Percentiles rank a stretch among this genome's conserved stretches.
phyloP scores from a whole-genome alignment of 2,797 vertebrate genomes.

The Danio albolineatus region DNA sequence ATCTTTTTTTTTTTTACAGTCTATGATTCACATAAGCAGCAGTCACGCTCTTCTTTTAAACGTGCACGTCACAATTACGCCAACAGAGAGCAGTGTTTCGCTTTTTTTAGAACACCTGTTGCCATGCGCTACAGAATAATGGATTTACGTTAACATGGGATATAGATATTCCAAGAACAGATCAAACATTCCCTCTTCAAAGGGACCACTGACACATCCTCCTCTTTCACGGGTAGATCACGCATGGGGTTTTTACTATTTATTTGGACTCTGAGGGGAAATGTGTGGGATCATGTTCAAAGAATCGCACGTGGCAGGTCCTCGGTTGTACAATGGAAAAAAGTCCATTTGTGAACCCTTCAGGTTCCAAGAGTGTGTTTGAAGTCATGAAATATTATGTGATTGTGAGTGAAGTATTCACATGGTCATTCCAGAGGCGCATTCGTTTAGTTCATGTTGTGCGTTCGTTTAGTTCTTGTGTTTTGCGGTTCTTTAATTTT shows the following conservation, averaged over 20 bases:
- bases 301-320: background rate
- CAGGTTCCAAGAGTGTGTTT: constrained; percentile 28
- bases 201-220: background rate
- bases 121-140: constrained; percentile 3
- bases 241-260: background rate
- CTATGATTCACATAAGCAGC: background rate
- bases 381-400: constrained; percentile 1
- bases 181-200: constrained; percentile 43
- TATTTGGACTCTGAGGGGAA: background rate
- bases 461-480: background rate
- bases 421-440: background rate
- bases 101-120: constrained; percentile 29
- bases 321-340: background rate
- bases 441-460: background rate
- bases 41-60: background rate
- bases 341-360: constrained; percentile 36
- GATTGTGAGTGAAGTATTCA: background rate
- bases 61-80: background rate
- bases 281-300: constrained; percentile 19
- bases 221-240: background rate
- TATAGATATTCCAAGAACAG: constrained; percentile 23
- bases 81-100: constrained; percentile 35
- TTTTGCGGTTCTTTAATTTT: no score
- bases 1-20: no score
- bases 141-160: background rate